These are phyloP conservation scores for Thunnus maccoyii DNA, from an alignment of 2,113 vertebrate genomes.

Conservation along the genomic window DNA sequence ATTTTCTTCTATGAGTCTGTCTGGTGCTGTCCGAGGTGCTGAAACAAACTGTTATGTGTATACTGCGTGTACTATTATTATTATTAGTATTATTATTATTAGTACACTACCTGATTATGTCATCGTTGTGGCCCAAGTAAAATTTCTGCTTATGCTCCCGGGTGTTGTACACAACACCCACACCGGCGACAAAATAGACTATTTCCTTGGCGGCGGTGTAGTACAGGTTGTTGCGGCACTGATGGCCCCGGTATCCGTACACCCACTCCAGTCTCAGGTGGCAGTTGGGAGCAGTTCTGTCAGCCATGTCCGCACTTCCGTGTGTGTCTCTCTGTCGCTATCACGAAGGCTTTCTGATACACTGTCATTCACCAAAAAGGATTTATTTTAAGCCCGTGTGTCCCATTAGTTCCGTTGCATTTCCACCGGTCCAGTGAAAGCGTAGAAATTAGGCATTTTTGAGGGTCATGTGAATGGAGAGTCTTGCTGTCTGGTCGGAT, in stretches of 20 bases:
- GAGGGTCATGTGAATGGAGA: conserved; percentile 54
- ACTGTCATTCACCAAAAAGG: conserved; percentile 80
- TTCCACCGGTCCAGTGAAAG: conserved; percentile 54
- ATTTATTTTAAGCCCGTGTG: conserved; percentile 74
- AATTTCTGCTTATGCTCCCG: conserved; percentile 99
- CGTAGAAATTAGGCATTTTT: conserved; percentile 68
- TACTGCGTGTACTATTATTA: not conserved
- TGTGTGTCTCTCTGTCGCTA: conserved; percentile 73
- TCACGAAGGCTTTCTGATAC: conserved; percentile 67
- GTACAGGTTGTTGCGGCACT: conserved; percentile 99
- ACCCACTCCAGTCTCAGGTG: conserved; percentile 99
- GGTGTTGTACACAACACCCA: conserved; percentile 98
- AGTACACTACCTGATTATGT: conserved; percentile 95
- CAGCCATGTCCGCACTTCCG: conserved; percentile 91
- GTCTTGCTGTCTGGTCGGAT: conserved; percentile 8
- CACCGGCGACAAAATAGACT: conserved; percentile 97
- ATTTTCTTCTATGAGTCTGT: conserved; percentile 3
- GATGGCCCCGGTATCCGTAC: conserved; percentile 98
- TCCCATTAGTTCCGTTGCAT: conserved; percentile 76
- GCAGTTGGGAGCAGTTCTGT: conserved; percentile 96
- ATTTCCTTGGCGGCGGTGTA: conserved; percentile 98
- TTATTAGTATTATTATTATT: not conserved
- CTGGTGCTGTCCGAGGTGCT: conserved; percentile 73
- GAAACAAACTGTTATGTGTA: conserved; percentile 42
- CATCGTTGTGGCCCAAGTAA: conserved; percentile 98